These are phyloP conservation scores for Lissonota sp. DNA, from an alignment of 2,888 invertebrate species.

Conservation along the genomic window DNA sequence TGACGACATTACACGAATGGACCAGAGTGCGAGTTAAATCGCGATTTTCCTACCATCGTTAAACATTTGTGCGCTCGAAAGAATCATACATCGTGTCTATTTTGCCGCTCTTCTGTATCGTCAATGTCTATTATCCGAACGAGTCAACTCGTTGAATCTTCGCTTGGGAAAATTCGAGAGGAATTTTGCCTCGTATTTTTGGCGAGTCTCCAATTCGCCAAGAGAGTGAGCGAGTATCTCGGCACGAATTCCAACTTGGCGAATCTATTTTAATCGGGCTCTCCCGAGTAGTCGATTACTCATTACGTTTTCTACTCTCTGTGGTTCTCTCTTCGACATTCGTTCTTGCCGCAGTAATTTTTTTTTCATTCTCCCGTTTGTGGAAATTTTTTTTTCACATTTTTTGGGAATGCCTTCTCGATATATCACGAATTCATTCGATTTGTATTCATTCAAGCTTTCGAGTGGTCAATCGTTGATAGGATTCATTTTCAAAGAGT, in stretches of 20 bases:
- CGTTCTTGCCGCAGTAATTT: too few species aligned
- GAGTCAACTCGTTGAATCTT: conserved; percentile 35
- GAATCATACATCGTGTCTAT: conserved; percentile 2
- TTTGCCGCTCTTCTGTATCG: not conserved
- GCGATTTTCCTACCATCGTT: not conserved
- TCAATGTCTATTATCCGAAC: conserved; percentile 37
- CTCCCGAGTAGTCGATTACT: conserved; percentile 73
- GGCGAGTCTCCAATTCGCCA: conserved; percentile 72
- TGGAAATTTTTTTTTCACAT: too few species aligned
- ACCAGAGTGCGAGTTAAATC: too few species aligned
- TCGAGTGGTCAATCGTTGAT: too few species aligned
- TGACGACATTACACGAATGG: too few species aligned
- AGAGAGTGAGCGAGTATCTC: conserved; percentile 64
- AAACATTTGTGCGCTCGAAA: not conserved
- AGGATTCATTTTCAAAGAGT: too few species aligned
- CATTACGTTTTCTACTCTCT: conserved; percentile 65
- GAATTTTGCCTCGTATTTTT: conserved; percentile 60
- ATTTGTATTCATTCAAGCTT: too few species aligned
- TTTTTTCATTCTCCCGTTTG: too few species aligned
- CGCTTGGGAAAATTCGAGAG: conserved; percentile 43
- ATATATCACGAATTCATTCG: too few species aligned
- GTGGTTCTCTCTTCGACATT: not conserved
- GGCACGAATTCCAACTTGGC: conserved; percentile 70
- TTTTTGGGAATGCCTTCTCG: too few species aligned
- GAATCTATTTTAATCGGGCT: conserved; percentile 76